Conservation (phyloP, 2,113 vertebrate species). For the Ahaetulla prasina region DNA sequence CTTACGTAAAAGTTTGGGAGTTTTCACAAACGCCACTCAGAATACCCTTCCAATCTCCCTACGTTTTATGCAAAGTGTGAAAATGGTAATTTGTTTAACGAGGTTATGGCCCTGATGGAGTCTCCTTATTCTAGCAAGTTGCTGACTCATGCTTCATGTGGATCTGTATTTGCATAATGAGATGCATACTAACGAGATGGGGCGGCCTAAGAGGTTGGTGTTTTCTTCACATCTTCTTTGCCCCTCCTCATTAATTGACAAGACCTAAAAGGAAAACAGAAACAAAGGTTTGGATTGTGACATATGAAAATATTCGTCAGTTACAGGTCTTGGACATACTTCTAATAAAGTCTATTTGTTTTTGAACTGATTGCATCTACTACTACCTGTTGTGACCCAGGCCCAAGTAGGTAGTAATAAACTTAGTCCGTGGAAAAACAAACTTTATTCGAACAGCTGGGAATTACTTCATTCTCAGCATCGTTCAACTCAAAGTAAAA, state of each 20-base stretch:
- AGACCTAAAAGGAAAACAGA: constrained; percentile 65
- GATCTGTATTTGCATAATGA: neutral
- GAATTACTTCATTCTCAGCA: too few relatives aligned
- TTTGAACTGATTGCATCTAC: too few relatives aligned
- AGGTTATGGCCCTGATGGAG: neutral
- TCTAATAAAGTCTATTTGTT: too few relatives aligned
- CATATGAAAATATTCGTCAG: neutral
- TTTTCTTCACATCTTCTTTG: constrained; percentile 81
- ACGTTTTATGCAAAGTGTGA: neutral
- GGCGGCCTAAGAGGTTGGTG: constrained; percentile 73
- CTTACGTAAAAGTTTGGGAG: neutral
- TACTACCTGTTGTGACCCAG: too few relatives aligned
- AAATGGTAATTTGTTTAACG: neutral
- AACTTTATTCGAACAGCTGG: too few relatives aligned
- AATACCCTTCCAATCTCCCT: neutral
- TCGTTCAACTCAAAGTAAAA: too few relatives aligned
- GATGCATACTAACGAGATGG: constrained; percentile 72
- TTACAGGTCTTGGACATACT: neutral
- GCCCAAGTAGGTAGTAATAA: too few relatives aligned
- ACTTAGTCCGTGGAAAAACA: too few relatives aligned
- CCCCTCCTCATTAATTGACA: constrained; percentile 81
- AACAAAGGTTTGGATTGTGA: neutral
- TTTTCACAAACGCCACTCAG: neutral
- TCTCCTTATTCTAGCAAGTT: neutral
- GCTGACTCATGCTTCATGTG: neutral